These are phyloP conservation scores for Physella acuta DNA, from an alignment of 1,140 invertebrate species.

Conservation along the genomic window DNA sequence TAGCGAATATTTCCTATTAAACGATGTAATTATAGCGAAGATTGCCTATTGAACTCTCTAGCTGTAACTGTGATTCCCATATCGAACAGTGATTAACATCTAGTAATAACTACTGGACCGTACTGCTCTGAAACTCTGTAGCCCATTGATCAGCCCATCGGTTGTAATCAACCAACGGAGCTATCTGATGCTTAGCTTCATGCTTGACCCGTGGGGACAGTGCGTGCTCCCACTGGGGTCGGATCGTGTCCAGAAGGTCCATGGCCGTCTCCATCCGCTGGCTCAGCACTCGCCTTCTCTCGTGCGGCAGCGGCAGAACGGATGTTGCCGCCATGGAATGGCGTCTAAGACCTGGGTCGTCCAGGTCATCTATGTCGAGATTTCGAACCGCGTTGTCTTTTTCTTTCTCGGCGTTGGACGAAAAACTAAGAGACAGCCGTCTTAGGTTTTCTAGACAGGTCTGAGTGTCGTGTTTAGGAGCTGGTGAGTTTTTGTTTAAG, in stretches of 20 bases:
- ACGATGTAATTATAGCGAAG: no score
- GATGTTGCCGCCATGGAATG: background rate
- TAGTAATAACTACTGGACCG: background rate
- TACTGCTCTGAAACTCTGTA: conserved; percentile 2
- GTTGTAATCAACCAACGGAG: conserved; percentile 4
- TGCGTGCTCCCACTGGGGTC: conserved; percentile 29
- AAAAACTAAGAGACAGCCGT: background rate
- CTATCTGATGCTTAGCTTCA: background rate
- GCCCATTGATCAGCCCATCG: conserved; percentile 16
- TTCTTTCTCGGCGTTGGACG: background rate
- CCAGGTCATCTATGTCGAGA: no score
- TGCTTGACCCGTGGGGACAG: conserved; percentile 33
- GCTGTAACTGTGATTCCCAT: no score
- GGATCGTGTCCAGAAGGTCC: conserved; percentile 50
- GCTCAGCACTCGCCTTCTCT: conserved; percentile 41
- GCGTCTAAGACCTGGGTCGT: background rate
- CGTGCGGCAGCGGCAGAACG: conserved; percentile 14
- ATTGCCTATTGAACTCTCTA: no score
- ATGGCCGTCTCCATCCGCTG: conserved; percentile 50
- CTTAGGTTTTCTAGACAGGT: background rate
- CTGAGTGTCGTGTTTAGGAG: background rate
- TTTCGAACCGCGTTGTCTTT: no score
- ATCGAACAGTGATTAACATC: background rate
- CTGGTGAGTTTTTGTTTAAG: background rate
- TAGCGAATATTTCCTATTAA: no score